Percentiles rank a stretch among this genome's conserved stretches.
Conservation (phyloP, 1,140 invertebrate species). For the Popillia japonica region DNA sequence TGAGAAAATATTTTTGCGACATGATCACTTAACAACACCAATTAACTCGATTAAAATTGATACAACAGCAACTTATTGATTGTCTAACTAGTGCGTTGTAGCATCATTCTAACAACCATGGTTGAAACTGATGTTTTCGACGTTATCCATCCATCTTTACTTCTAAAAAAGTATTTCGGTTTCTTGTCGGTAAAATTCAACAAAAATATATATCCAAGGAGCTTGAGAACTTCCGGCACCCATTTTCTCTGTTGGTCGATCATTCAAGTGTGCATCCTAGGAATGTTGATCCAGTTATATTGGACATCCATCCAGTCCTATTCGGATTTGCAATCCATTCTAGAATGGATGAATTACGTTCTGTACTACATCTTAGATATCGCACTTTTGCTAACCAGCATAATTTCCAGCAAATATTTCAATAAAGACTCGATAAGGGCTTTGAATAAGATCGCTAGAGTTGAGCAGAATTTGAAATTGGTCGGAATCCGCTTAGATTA, state of each 20-base stretch:
- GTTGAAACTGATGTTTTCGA: not conserved
- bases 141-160: not conserved
- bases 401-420: not conserved
- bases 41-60: no score
- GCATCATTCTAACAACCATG: not conserved
- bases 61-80: no score
- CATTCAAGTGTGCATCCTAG: not conserved
- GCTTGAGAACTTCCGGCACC: not conserved
- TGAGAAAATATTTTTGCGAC: no score
- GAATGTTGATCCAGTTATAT: not conserved
- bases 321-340: not conserved
- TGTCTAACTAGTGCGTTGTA: no score
- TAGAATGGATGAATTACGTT: constrained; percentile 21
- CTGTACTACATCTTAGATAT: constrained; percentile 15
- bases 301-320: not conserved
- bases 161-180: not conserved
- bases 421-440: not conserved
- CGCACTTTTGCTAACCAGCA: not conserved
- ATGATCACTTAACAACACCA: no score
- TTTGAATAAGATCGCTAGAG: not conserved
- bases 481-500: not conserved
- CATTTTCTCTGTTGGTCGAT: not conserved
- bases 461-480: not conserved
- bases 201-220: not conserved
- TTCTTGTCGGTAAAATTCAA: not conserved